These are phyloP conservation scores for Anodontia alba DNA, from an alignment of 2,888 invertebrate species.

Conservation along the genomic window DNA sequence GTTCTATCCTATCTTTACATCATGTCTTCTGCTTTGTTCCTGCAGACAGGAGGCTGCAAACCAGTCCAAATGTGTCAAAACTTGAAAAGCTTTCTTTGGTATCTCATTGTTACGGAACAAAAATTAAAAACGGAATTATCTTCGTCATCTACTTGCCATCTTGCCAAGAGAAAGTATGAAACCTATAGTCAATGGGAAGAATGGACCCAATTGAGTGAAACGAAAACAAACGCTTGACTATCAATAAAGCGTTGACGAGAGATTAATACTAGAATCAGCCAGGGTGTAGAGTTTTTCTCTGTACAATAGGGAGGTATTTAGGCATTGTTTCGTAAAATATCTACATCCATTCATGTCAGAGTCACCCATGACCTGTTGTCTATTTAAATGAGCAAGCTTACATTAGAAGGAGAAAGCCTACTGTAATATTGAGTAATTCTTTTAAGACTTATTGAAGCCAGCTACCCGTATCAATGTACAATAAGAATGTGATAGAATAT, in stretches of 20 bases:
- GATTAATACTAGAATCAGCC: constrained; percentile 48
- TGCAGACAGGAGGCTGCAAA: constrained; percentile 46
- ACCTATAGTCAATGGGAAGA: constrained; percentile 24
- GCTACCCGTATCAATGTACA: constrained; percentile 11
- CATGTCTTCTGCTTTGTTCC: constrained; percentile 14
- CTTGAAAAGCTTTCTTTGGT: neutral
- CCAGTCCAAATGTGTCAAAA: constrained; percentile 14
- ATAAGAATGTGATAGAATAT: constrained; percentile 56
- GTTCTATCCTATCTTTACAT: constrained; percentile 11
- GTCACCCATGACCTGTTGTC: constrained; percentile 50
- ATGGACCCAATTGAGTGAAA: constrained; percentile 38
- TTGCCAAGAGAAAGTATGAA: constrained; percentile 44
- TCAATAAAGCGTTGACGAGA: neutral
- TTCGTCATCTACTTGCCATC: constrained; percentile 57
- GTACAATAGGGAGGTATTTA: constrained; percentile 47
- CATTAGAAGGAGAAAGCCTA: constrained; percentile 44
- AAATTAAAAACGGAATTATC: neutral
- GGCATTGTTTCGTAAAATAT: constrained; percentile 57
- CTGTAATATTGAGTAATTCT: constrained; percentile 47
- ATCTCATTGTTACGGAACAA: constrained; percentile 5
- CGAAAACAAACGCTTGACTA: constrained; percentile 41
- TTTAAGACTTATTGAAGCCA: constrained; percentile 15
- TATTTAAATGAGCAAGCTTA: constrained; percentile 39
- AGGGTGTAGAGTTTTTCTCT: constrained; percentile 33
- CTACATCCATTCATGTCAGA: constrained; percentile 65